phyloP scores from a whole-genome alignment of 2,888 invertebrate species.

The Xestia rhomboidea region DNA sequence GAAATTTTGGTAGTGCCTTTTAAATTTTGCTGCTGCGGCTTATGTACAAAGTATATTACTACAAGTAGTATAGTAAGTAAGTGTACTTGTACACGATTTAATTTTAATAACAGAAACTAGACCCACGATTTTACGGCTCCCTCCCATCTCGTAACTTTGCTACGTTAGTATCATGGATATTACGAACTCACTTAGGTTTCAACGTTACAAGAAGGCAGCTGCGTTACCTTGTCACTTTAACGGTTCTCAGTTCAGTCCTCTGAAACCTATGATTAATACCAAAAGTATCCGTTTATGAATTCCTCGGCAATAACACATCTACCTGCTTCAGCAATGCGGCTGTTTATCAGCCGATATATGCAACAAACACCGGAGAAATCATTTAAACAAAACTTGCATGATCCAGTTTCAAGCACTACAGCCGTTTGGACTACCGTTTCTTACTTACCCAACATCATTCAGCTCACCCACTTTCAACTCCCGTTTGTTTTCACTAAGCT shows the following conservation, averaged over 20 bases:
- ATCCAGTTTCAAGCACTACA: background rate
- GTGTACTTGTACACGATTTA: background rate
- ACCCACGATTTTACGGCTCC: background rate
- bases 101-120: background rate
- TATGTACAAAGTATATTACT: background rate
- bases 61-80: no score
- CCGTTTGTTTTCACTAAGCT: constrained; percentile 54
- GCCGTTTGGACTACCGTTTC: constrained; percentile 1
- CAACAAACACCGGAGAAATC: background rate
- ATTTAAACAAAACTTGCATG: background rate
- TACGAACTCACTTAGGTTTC: background rate
- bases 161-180: background rate
- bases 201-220: background rate
- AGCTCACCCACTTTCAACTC: constrained; percentile 30
- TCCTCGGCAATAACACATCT: background rate
- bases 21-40: background rate
- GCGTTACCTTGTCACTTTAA: background rate
- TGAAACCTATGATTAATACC: background rate
- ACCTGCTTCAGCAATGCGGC: background rate
- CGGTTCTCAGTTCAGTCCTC: background rate
- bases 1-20: background rate
- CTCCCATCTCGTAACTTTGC: no score
- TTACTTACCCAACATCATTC: background rate
- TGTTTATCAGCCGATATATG: background rate
- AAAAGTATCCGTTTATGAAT: background rate